Evolutionary conservation across 2,888 invertebrate genomes (phyloP).

Genomic region (Phymatocera aterrima): DNA sequence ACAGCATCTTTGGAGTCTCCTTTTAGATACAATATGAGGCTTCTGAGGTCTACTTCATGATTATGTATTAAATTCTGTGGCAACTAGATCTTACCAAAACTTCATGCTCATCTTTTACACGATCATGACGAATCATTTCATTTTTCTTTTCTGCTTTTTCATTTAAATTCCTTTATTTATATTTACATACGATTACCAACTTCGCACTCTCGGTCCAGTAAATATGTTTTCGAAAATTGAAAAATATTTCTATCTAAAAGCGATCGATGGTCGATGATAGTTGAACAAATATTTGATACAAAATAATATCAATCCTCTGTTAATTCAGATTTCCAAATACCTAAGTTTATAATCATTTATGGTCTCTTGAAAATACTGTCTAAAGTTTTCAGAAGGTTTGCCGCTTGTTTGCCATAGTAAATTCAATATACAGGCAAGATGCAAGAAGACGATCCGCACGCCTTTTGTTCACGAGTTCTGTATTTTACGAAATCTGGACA

Average conservation of each 20-base stretch:
- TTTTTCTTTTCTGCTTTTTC: not conserved
- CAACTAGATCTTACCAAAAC: conserved; percentile 31
- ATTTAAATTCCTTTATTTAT: too few relatives aligned
- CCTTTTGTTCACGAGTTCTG: too few relatives aligned
- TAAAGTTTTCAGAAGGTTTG: conserved; percentile 26
- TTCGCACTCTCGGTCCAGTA: too few relatives aligned
- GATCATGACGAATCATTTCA: not conserved
- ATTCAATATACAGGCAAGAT: conserved; percentile 15
- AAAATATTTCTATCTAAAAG: too few relatives aligned
- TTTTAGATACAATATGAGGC: conserved; percentile 5
- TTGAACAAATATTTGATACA: too few relatives aligned
- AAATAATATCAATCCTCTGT: too few relatives aligned
- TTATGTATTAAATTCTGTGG: conserved; percentile 13
- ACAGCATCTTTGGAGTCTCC: conserved; percentile 21
- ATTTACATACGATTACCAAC: too few relatives aligned
- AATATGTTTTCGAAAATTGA: too few relatives aligned
- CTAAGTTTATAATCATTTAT: conserved; percentile 10
- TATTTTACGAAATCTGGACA: too few relatives aligned
- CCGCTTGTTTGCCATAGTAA: not conserved
- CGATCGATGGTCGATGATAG: too few relatives aligned
- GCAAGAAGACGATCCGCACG: too few relatives aligned
- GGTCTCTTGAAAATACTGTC: not conserved
- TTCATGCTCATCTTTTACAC: not conserved
- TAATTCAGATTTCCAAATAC: too few relatives aligned
- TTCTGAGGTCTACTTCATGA: conserved; percentile 31